phyloP scores from a whole-genome alignment of 1,140 invertebrate species.

The Macrostomum lignano region DNA sequence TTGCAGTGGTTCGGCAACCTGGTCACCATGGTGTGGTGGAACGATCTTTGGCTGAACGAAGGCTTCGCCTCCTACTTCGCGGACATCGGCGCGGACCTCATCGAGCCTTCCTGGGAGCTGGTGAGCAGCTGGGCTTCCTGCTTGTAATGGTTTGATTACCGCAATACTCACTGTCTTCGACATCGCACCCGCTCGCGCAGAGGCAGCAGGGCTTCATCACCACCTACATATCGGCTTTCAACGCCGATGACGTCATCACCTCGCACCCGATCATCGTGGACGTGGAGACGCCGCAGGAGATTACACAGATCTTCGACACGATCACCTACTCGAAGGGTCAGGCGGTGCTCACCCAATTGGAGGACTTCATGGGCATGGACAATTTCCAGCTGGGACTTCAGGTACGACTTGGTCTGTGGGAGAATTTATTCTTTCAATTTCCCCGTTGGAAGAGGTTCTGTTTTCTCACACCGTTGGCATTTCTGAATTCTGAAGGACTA shows the following conservation, averaged over 20 bases:
- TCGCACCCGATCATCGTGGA: conserved; percentile 60
- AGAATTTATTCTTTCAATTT: too few relatives aligned
- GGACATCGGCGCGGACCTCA: conserved; percentile 33
- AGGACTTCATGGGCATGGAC: too few relatives aligned
- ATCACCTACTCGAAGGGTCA: conserved; percentile 68
- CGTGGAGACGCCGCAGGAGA: conserved; percentile 57
- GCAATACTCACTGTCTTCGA: conserved; percentile 1
- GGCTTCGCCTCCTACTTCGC: too few relatives aligned
- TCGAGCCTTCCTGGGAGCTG: conserved; percentile 52
- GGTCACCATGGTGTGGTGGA: too few relatives aligned
- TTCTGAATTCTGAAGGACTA: too few relatives aligned
- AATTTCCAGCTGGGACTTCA: too few relatives aligned
- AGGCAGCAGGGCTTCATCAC: background rate
- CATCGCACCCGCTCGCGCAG: background rate
- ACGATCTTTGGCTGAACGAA: too few relatives aligned
- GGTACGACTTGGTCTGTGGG: background rate
- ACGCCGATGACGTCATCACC: conserved; percentile 26
- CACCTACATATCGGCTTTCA: conserved; percentile 34
- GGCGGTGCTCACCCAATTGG: conserved; percentile 6
- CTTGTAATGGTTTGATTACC: conserved; percentile 27
- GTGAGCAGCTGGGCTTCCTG: conserved; percentile 53
- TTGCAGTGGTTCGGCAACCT: too few relatives aligned
- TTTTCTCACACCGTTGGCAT: too few relatives aligned
- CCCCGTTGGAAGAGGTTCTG: too few relatives aligned
- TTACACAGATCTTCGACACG: conserved; percentile 60